Conservation (phyloP, 2,888 invertebrate species). For the Marronus borbonicus region DNA sequence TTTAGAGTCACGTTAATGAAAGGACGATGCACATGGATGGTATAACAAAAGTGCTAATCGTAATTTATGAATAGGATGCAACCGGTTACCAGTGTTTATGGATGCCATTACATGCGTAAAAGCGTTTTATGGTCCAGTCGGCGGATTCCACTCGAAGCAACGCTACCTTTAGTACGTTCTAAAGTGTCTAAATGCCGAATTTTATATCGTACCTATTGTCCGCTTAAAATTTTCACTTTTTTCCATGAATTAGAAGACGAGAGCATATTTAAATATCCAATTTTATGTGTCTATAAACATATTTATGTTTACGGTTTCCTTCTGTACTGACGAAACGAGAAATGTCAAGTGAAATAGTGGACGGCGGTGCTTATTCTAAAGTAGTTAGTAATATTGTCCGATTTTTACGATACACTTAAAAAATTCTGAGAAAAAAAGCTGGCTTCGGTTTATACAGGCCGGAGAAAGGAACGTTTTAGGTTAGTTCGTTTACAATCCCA, state of each 20-base stretch:
- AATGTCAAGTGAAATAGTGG: too few relatives aligned
- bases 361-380: too few relatives aligned
- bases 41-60: slow-evolving; percentile 48
- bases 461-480: too few relatives aligned
- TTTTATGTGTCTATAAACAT: too few relatives aligned
- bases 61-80: slow-evolving; percentile 44
- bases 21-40: slow-evolving; percentile 1
- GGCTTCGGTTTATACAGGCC: too few relatives aligned
- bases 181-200: slow-evolving; percentile 7
- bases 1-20: slow-evolving; percentile 18
- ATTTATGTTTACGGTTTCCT: too few relatives aligned
- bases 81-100: slow-evolving; percentile 46
- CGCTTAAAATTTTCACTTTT: not conserved
- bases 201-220: not conserved
- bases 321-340: too few relatives aligned
- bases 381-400: too few relatives aligned
- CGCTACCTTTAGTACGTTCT: slow-evolving; percentile 8
- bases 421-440: too few relatives aligned
- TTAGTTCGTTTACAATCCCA: too few relatives aligned
- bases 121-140: slow-evolving; percentile 32
- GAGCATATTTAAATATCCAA: not conserved
- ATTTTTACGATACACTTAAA: too few relatives aligned
- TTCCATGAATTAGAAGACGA: not conserved
- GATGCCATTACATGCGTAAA: slow-evolving; percentile 38
- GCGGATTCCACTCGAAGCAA: slow-evolving; percentile 2